These are phyloP conservation scores for Drosophila elegans DNA, from an alignment of 1,140 invertebrate genomes.

Conservation along the genomic window DNA sequence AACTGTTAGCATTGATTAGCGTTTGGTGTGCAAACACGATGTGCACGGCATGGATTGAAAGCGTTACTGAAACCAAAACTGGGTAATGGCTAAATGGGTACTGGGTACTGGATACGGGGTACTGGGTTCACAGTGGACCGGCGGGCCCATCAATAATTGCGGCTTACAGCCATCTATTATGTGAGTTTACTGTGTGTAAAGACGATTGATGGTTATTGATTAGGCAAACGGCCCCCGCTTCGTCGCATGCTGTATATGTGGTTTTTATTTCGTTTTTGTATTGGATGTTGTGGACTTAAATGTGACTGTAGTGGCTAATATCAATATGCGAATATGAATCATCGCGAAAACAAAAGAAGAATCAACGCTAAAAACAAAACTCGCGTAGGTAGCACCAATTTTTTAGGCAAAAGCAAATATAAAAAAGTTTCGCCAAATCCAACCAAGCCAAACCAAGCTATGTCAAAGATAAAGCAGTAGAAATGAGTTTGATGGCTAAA, in stretches of 20 bases:
- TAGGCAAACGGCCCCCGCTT: constrained; percentile 37
- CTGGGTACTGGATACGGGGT: too few species aligned
- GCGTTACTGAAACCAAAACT: constrained; percentile 9
- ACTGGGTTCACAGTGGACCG: constrained; percentile 28
- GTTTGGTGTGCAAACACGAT: constrained; percentile 40
- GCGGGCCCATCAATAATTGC: constrained; percentile 73
- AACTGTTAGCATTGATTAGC: constrained; percentile 60
- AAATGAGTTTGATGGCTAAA: neutral
- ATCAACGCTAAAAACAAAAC: constrained; percentile 74
- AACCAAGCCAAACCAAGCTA: constrained; percentile 29
- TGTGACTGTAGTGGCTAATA: neutral
- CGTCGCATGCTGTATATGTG: neutral
- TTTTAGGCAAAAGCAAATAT: constrained; percentile 67
- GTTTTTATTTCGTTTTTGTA: neutral
- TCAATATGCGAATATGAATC: constrained; percentile 47
- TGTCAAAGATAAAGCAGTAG: neutral
- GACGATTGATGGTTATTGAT: constrained; percentile 83
- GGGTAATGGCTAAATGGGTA: neutral
- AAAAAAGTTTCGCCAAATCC: constrained; percentile 25
- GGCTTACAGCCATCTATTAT: constrained; percentile 78
- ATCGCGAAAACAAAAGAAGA: constrained; percentile 50
- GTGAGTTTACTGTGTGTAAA: constrained; percentile 73
- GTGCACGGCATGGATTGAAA: constrained; percentile 13
- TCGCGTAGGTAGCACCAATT: constrained; percentile 77
- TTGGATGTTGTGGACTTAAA: neutral